Base-by-base conservation (phyloP, 2,888 invertebrate species). In the Eupithecia pulchellata region DNA sequence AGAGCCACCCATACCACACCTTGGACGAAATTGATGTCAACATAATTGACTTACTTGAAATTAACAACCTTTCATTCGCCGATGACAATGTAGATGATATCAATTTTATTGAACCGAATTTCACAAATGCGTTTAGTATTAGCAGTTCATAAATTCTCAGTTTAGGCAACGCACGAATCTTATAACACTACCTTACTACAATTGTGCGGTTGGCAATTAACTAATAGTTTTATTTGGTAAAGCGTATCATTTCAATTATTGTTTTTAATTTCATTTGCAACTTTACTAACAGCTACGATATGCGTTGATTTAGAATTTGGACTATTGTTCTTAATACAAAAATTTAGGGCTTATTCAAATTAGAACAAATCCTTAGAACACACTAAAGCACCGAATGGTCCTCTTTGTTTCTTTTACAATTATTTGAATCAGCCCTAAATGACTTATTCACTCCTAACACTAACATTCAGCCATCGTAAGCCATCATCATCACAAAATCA, bases 401-500 rank as follows among this genome's bases (percentile, higher is more conserved):
- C 78, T 78, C 78, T 78, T 73, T 78, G 77, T 78, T 78, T 78
- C 75, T 64, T 78, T 72, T 70, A 73, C 70, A 73, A 75, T 73
- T 63, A 63, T 77, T 76, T 78, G 78, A 81, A 80, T 78, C 76
- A 78, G 78, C 78, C 78, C 77, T 79, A 80, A 81, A 78, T 76
- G 72, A 81, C 81, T 77, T 83, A 83, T 79, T 80, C 83, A 76
- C 81, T 84, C 80, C 82, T 85, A 83, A 75, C 66, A 76, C 80
- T 85, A 83, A 81, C 81, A 76, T 81, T 77, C 79, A 79, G 79
- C 78, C 80, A 79, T 79, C 83, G 83, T 81, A 84, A 82, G 78
- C 81, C 89, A 87, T 85, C 90, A 90, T 91, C 90, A 91, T 73
- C 91, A 91, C 75, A 86, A 84, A 89, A 87, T 93, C 93, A 93